Base-by-base conservation (phyloP, 2,113 vertebrate genomes). In the Cololabis saira region DNA sequence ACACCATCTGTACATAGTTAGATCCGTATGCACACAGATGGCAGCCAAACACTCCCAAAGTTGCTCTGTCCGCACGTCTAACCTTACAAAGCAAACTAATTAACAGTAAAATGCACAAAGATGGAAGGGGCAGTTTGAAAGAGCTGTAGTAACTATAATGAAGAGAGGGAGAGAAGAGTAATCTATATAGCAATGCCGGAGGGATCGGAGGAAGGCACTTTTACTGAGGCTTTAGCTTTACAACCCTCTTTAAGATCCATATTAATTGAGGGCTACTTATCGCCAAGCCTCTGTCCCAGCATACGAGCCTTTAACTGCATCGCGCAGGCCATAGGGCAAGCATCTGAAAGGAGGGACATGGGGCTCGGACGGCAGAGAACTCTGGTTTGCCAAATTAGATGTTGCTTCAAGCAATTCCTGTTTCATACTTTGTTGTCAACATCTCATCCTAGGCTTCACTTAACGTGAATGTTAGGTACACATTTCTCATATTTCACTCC, bases 1-100 rank as follows among this genome's bases (percentile, higher is more conserved):
- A 84, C 93, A 86, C 96, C 96, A 98, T 98, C 97, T 99, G 97
- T 91, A 97, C 93, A 89, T 94, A 95, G 95, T 96, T 97, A 98
- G 90, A 94, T 93, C 93, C 90, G 92, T 90, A 91, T 91, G 92
- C 93, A 95, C 95, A 94, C 96, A 98, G 96, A 98, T 97, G 96
- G 95, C 92, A 94, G 91, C 90, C 91, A 94, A 96, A 95, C 90
- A 90, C 88, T 90, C 89, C 85, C 84, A 91, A 95, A 95, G 93
- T 95, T 95, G 95, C 95, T 95, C 93, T 89, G 94, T 96, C 97
- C 95, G 91, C 93, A 90, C 91, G 92, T 95, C 94, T 95, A 96
- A 95, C 94, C 93, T 94, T 95, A 94, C 94, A 95, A 96, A 96
- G 95, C 95, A 96, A 95, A 97, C 94, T 94, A 92, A 94, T 94